phyloP scores from a whole-genome alignment of 2,113 vertebrate genomes.

The Ptilonorhynchus violaceus region DNA sequence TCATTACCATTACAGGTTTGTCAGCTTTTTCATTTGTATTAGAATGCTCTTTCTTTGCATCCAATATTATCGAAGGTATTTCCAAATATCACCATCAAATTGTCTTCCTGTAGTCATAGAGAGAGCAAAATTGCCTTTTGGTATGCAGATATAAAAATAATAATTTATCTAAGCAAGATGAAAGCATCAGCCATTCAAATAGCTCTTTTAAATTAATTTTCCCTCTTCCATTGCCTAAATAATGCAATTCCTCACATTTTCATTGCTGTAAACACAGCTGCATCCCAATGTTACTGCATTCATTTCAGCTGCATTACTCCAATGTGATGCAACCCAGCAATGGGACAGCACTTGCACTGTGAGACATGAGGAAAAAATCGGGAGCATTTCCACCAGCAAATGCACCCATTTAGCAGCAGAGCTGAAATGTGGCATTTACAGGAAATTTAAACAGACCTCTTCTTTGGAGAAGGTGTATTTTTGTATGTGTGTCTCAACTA shows the following conservation, averaged over 20 bases:
- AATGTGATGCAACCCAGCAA: fast-evolving
- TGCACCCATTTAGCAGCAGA: neutral
- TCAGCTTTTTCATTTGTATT: neutral
- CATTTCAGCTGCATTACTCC: neutral
- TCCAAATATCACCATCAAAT: neutral
- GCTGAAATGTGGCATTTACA: neutral
- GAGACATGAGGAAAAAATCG: neutral
- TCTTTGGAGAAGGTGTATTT: neutral
- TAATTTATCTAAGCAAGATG: neutral
- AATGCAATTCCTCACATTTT: neutral
- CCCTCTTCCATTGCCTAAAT: neutral
- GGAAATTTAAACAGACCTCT: neutral
- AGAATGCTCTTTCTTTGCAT: neutral
- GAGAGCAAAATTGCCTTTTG: neutral
- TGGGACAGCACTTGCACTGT: neutral
- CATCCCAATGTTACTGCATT: neutral
- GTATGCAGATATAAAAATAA: neutral
- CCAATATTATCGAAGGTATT: neutral
- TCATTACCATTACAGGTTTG: neutral
- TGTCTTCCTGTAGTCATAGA: neutral
- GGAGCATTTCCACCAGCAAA: neutral
- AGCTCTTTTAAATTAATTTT: neutral
- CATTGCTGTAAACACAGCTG: neutral
- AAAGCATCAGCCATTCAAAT: neutral
- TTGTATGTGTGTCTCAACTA: neutral